Evolutionary conservation across 92 coral and sea anemone species (phyloP).

Genomic region (Pocillopora grandis): DNA sequence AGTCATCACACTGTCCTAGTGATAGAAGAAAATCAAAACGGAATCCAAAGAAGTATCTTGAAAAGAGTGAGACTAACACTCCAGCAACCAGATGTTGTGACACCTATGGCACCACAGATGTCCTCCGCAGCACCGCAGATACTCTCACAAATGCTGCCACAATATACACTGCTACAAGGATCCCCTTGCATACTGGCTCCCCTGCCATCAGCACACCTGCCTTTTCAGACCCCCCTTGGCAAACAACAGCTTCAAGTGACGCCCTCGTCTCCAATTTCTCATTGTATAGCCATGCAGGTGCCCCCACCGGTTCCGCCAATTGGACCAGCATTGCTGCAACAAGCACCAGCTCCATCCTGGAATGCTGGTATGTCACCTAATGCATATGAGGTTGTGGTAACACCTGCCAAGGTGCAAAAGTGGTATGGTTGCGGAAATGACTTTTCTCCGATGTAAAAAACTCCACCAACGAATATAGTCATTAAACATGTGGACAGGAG

Average conservation of each 20-base stretch:
- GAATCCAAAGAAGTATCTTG: constrained; percentile 24
- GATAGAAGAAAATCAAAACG: constrained; percentile 25
- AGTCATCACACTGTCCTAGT: constrained; percentile 39
- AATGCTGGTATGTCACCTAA: constrained; percentile 39
- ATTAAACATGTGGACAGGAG: constrained; percentile 43
- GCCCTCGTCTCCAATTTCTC: neutral
- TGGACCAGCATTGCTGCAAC: neutral
- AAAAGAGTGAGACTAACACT: neutral
- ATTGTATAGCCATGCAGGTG: neutral
- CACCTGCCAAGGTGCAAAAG: constrained; percentile 36
- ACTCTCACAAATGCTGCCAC: constrained; percentile 9
- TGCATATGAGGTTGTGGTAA: constrained; percentile 31
- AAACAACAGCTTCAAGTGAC: constrained; percentile 4
- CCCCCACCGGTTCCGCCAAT: neutral
- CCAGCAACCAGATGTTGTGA: neutral
- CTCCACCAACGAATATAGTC: constrained; percentile 25
- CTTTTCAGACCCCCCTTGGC: neutral
- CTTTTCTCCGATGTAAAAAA: constrained; percentile 20
- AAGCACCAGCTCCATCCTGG: constrained; percentile 34
- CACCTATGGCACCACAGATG: constrained; percentile 10
- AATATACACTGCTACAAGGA: neutral
- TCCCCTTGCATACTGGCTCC: constrained; percentile 32
- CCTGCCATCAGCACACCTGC: constrained; percentile 23
- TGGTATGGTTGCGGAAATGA: constrained; percentile 39
- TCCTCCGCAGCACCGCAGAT: constrained; percentile 34